Evolutionary conservation across 2,113 vertebrate genomes (phyloP), one percentile per base, ranked within the genome.

Genomic region (Nyctibius bracteatus): DNA sequence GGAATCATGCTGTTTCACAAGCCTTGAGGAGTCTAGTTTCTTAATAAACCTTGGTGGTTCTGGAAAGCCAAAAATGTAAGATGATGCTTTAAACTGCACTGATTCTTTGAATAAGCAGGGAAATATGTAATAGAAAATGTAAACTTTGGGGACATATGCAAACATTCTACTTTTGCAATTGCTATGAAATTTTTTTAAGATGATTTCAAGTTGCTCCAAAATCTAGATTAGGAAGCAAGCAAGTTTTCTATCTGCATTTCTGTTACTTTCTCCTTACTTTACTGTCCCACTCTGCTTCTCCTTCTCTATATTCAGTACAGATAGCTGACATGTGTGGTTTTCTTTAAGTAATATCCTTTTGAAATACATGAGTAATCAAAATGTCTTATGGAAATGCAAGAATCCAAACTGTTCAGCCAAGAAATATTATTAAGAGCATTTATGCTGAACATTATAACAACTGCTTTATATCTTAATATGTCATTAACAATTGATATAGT

Each of bases 31-130:
- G 88, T 99, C 99, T 94, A 99, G 98, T 98, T 99, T 99, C 98
- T 99, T 99, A 82, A 99, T 98, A 99, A 99, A 99, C 80, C 99
- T 98, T 46, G 99, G 99, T 91, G 99, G 99, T 99, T 99, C 99
- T 99, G 98, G 79, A 98, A 99, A 98, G 96, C 85, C 97, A 98
- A 98, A 95, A 97, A 92, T 21, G 52, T 47, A 25, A 94, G n/a
- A 75, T 14, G 16, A 51, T 77, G 37, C 23, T 86, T 95, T 92
- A 81, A 94, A 86, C 20, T 79, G 35, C 25, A 41, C 9, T 57
- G n/a, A 33, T 65, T 81, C 22, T 67, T 88, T 81, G 35, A 87
- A 89, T 46, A 80, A 94, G 6, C 18, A 79, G 21, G 20, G 8
- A 84, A 41, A 72, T 75, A 72, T 1, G 1, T 44, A 84, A 86